phyloP scores from a whole-genome alignment of 2,888 invertebrate species.

The Dermolepida albohirtum region DNA sequence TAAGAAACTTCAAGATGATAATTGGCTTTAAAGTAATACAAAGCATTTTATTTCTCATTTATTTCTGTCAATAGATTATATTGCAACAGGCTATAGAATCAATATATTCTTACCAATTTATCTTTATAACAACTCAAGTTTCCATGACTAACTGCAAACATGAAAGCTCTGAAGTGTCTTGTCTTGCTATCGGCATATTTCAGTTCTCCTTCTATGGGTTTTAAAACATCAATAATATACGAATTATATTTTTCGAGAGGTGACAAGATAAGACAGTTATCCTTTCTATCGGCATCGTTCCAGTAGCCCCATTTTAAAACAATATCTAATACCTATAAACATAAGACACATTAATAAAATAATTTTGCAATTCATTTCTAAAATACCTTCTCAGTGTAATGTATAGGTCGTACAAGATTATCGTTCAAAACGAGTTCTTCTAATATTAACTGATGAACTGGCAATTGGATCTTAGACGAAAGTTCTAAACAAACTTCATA shows the following conservation, averaged over 20 bases:
- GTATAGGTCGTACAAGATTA: slow-evolving; percentile 79
- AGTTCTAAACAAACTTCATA: slow-evolving; percentile 81
- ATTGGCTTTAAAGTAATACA: too few relatives aligned
- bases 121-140: slow-evolving; percentile 84
- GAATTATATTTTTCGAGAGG: slow-evolving; percentile 61
- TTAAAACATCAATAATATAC: slow-evolving; percentile 61
- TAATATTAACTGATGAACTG: slow-evolving; percentile 78
- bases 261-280: slow-evolving; percentile 79
- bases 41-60: too few relatives aligned
- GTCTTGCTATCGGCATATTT: slow-evolving; percentile 81
- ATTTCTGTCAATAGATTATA: too few relatives aligned
- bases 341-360: slow-evolving; percentile 25
- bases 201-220: slow-evolving; percentile 80
- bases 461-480: slow-evolving; percentile 72
- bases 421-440: slow-evolving; percentile 86
- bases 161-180: slow-evolving; percentile 79
- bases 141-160: slow-evolving; percentile 85
- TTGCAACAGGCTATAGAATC: too few relatives aligned
- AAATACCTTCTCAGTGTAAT: slow-evolving; percentile 75
- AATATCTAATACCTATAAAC: slow-evolving; percentile 68
- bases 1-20: too few relatives aligned
- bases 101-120: slow-evolving; percentile 68
- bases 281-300: slow-evolving; percentile 86
- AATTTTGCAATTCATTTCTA: slow-evolving; percentile 10
- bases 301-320: slow-evolving; percentile 89